These are phyloP conservation scores for Drosophila sturtevanti DNA, from an alignment of 1,140 invertebrate species.

Conservation along the genomic window DNA sequence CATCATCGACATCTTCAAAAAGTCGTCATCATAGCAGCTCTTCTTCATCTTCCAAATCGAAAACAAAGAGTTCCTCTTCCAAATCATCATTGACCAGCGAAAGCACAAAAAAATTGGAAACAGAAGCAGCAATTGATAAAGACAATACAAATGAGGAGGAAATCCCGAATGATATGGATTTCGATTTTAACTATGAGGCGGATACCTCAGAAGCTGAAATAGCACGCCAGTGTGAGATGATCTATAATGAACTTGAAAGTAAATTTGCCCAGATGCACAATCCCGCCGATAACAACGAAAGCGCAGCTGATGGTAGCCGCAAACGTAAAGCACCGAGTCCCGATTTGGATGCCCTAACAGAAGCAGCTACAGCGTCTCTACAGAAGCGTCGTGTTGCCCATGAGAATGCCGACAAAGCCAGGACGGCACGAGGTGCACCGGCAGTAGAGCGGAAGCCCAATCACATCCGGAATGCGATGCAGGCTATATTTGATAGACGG, in stretches of 20 bases:
- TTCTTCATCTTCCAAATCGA: slow-evolving; percentile 21
- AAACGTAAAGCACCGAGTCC: slow-evolving; percentile 67
- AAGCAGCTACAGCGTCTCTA: slow-evolving; percentile 48
- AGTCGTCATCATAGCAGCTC: slow-evolving; percentile 39
- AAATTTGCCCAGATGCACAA: slow-evolving; percentile 73
- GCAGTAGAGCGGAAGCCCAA: slow-evolving; percentile 51
- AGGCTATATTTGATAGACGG: slow-evolving; percentile 73
- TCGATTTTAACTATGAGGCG: slow-evolving; percentile 48
- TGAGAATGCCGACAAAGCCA: slow-evolving; percentile 76
- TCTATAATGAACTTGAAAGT: slow-evolving; percentile 86
- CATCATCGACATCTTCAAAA: slow-evolving; percentile 49
- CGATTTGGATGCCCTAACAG: slow-evolving; percentile 64
- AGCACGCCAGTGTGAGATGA: slow-evolving; percentile 88
- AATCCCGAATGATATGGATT: slow-evolving; percentile 11
- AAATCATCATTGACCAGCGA: slow-evolving; percentile 38
- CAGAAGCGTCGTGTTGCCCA: slow-evolving; percentile 83
- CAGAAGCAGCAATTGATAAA: slow-evolving; percentile 5
- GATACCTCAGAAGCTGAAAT: slow-evolving; percentile 84
- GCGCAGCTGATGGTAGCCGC: slow-evolving; percentile 11
- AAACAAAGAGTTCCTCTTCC: slow-evolving; percentile 26
- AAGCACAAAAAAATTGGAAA: slow-evolving; percentile 21
- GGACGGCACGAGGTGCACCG: slow-evolving; percentile 1
- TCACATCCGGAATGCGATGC: slow-evolving; percentile 78
- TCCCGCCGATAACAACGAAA: slow-evolving; percentile 13
- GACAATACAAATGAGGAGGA: neutral